A percentile compares a stretch with the other conserved stretches of the same genome.
phyloP scores from a whole-genome alignment of 2,113 vertebrate genomes.

The Alces alces region DNA sequence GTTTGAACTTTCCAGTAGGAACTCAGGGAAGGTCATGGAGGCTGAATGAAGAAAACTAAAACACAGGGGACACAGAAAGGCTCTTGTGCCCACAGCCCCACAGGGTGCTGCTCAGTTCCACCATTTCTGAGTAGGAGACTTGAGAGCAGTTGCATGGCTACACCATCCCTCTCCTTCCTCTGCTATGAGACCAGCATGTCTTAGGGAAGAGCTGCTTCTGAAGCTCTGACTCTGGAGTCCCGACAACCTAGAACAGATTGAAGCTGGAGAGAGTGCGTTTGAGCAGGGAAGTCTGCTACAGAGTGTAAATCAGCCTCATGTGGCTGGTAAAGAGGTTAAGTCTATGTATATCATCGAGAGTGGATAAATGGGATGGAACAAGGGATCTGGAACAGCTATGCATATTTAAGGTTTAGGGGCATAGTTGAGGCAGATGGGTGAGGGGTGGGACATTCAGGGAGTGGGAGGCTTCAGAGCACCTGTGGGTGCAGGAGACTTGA shows the following conservation, averaged over 20 bases:
- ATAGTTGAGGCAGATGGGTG: not conserved
- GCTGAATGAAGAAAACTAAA: not conserved
- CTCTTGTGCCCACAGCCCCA: not conserved
- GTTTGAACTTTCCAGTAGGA: not conserved
- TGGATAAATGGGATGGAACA: not conserved
- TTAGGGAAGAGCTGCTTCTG: not conserved
- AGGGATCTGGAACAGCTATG: not conserved
- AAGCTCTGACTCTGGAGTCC: not conserved
- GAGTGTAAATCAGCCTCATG: not conserved
- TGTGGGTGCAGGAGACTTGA: not conserved
- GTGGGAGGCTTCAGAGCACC: not conserved
- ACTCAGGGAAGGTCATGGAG: not conserved
- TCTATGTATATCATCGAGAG: not conserved
- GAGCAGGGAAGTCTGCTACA: not conserved
- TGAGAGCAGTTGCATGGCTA: not conserved
- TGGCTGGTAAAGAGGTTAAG: not conserved
- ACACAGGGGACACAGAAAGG: not conserved
- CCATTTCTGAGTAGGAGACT: not conserved
- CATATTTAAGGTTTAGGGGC: not conserved
- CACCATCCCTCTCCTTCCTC: not conserved
- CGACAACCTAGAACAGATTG: accelerated
- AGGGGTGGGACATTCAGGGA: not conserved
- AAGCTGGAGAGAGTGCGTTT: not conserved
- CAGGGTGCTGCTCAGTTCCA: not conserved
- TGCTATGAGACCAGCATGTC: not conserved